Percentiles rank a stretch among this genome's conserved stretches.
Conservation (phyloP, 2,888 invertebrate genomes). For the Athalia cordata region DNA sequence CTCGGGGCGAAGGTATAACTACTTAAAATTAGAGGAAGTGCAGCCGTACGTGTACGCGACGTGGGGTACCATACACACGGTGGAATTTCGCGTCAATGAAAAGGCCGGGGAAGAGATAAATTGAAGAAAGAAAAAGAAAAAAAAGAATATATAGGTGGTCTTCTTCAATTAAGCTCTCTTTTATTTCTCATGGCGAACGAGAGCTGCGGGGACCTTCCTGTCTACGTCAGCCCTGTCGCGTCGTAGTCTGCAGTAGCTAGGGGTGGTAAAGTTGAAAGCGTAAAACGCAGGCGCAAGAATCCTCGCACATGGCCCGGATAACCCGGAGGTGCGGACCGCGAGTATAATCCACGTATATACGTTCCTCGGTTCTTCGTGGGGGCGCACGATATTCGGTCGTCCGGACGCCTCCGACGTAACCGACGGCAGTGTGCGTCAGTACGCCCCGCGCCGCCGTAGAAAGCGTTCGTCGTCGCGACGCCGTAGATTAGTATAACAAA, state of each 20-base stretch:
- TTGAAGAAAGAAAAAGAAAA: too few relatives aligned
- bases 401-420: constrained; percentile 42
- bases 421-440: constrained; percentile 60
- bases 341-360: constrained; percentile 29
- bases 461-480: constrained; percentile 55
- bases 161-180: background rate
- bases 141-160: background rate
- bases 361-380: constrained; percentile 43
- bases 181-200: background rate
- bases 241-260: background rate
- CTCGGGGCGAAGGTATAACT: background rate
- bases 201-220: background rate
- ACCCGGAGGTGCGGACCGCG: constrained; percentile 39
- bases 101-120: too few relatives aligned
- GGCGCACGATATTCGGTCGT: constrained; percentile 40
- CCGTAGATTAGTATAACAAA: constrained; percentile 52
- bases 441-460: constrained; percentile 61
- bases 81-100: too few relatives aligned
- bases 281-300: constrained; percentile 30
- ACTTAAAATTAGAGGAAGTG: constrained; percentile 20
- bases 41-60: too few relatives aligned
- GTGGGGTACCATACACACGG: too few relatives aligned
- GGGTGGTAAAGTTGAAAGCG: background rate
- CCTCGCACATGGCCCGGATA: constrained; percentile 44
- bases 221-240: background rate